Evolutionary conservation across 2,888 invertebrate genomes (phyloP), one percentile per base, ranked within the genome.

Genomic region (Lumbricus terrestris): DNA sequence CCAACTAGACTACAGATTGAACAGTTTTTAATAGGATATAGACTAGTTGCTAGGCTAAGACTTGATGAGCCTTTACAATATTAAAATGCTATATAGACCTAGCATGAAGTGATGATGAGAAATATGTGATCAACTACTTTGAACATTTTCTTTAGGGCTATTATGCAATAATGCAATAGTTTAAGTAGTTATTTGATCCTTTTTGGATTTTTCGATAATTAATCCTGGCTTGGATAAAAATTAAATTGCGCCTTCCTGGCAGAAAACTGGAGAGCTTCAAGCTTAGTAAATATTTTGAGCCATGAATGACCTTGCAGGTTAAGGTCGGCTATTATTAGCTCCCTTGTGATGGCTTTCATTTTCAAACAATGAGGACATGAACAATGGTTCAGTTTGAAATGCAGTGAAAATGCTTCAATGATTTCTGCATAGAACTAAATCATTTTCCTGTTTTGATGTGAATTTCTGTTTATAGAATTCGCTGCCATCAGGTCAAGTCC

Each of bases 141-240:
- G 69, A n/a, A 8, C 0, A 69, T 47, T 6, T n/a, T 69, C n/a
- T 69, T 29, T 69, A 11, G 8, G 29, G 69, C 29, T 29, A 13
- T 69, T 69, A n/a, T 69, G 69, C 69, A 69, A n/a, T n/a, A 69
- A n/a, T 69, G 69, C 69, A 69, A n/a, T n/a, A 69, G 69, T n/a
- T 69, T n/a, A 69, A 8, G n/a, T 13, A 47, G 47, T 23, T 20
- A 23, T 47, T 47, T 47, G 1, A 47, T 20, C 8, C 15, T 16
- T 47, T 47, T 16, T 16, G 29, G 29, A 29, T 69, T 69, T n/a
- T 29, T 11, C n/a, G 29, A n/a, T 13, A n/a, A 1, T n/a, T n/a
- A n/a, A n/a, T 69, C 69, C 69, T 69, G 69, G 69, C 29, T 29
- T 69, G 69, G 69, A 69, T 69, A 29, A 69, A 69, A 69, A n/a